phyloP scores from a whole-genome alignment of 2,113 vertebrate genomes.

The Monopterus albus region DNA sequence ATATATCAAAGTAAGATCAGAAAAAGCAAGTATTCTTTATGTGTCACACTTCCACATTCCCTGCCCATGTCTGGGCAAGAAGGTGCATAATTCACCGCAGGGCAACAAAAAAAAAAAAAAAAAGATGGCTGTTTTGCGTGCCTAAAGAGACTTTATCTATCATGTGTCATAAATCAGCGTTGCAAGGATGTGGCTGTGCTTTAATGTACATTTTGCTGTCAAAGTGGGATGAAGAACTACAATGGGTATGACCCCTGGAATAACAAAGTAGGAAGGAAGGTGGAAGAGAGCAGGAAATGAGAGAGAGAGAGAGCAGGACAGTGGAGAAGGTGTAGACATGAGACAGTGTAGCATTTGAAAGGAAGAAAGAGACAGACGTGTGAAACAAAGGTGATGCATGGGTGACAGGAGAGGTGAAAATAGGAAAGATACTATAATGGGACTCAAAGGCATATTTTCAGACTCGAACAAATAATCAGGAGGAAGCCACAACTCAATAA shows the following conservation, averaged over 20 bases:
- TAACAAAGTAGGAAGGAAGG: slow-evolving; percentile 35
- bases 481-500: slow-evolving; percentile 40
- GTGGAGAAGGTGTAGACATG: background rate
- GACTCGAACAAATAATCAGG: background rate
- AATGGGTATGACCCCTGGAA: slow-evolving; percentile 26
- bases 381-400: slow-evolving; percentile 21
- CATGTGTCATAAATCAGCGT: slow-evolving; percentile 52
- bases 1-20: slow-evolving; percentile 28
- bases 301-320: background rate
- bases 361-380: slow-evolving; percentile 10
- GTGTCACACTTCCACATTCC: slow-evolving; percentile 16
- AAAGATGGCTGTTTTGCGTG: slow-evolving; percentile 33
- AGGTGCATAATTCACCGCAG: slow-evolving; percentile 33
- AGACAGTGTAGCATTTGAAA: slow-evolving; percentile 10
- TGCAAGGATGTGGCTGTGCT: slow-evolving; percentile 25
- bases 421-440: slow-evolving; percentile 1
- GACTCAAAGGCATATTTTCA: slow-evolving; percentile 33
- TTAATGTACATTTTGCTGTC: slow-evolving; percentile 58
- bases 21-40: slow-evolving; percentile 19
- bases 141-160: slow-evolving; percentile 60
- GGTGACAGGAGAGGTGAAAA: slow-evolving; percentile 18
- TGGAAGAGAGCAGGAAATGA: background rate
- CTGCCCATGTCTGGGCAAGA: slow-evolving; percentile 19
- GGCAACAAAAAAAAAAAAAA: too few relatives aligned
- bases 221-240: slow-evolving; percentile 51